Evolutionary conservation across 2,888 invertebrate species (phyloP), one percentile per base, ranked within the genome.

Genomic region (Plemyria rubiginata): DNA sequence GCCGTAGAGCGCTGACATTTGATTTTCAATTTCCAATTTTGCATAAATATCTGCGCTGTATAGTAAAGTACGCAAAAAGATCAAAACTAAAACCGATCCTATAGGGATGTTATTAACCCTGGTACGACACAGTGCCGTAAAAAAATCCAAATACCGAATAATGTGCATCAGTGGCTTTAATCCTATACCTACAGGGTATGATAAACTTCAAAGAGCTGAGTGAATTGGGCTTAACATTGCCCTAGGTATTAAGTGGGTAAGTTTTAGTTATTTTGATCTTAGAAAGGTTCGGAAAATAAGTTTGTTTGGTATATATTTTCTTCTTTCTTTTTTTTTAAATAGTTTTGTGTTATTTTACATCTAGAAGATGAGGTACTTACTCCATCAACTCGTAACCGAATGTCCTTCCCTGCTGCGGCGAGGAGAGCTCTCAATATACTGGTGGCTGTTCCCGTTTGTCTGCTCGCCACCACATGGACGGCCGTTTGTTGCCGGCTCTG

Each of bases 401-500:
- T 97, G 79, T 99, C 99, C 85, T 97, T 97, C 54, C 98, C 97
- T 40, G 98, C 97, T 15, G 97, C 96, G 64, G 96, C 96, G 60
- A 99, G 94, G 43, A 99, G 94, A 5, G 97, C 95, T 78, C 98
- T 94, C 12, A 99, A 94, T 74, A 99, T 97, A 75, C 97, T 96
- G 60, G 98, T 96, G 4, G 98, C 98, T 11, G 97, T 97, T 13
- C 98, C 98, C 0, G 98, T 97, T 85, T 98, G 97, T 76, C 99
- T 94, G 74, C 97, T 96, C 58, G 98, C 98, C 67, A 99, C 99
- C 85, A 99, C 93, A 92, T 99, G 99, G 1, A 99, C 96, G 1
- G 99, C 97, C 6, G 98, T 97, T 89, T 99, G 99, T 76, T 97
- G 96, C 67, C 97, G 96, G 66, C 98, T 96, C 99, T 99, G 7